Evolutionary conservation across 2,888 invertebrate genomes (phyloP).

Genomic region (Sphaerolaimus hirsutus): DNA sequence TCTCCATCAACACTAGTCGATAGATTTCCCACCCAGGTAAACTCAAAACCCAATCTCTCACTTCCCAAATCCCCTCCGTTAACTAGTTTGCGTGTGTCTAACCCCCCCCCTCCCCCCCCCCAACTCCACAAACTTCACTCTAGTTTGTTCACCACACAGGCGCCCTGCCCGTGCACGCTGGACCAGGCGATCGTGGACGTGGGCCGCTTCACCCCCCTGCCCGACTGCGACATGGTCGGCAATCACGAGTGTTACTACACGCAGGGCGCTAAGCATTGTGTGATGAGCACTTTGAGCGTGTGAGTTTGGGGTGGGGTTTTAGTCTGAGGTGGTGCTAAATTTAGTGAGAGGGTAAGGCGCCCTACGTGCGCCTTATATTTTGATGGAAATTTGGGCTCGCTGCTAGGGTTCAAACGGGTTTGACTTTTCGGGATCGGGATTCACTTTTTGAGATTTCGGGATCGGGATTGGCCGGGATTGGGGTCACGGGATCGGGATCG

Average conservation of each 20-base stretch:
- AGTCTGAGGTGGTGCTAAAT: slow-evolving; percentile 1
- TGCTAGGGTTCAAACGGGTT: neutral
- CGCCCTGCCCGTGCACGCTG: slow-evolving; percentile 57
- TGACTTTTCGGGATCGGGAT: neutral
- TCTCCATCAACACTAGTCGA: no score
- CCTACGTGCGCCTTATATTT: no score
- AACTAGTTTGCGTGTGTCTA: no score
- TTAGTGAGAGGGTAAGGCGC: no score
- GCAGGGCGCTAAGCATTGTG: slow-evolving; percentile 65
- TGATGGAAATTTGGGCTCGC: neutral
- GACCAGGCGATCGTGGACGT: slow-evolving; percentile 67
- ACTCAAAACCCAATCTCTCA: no score
- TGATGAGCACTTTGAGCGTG: slow-evolving; percentile 67
- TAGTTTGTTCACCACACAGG: no score
- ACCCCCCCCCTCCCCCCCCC: no score
- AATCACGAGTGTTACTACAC: slow-evolving; percentile 58
- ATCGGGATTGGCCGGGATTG: no score
- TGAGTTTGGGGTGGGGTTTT: slow-evolving; percentile 31
- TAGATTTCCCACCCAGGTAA: no score
- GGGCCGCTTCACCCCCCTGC: slow-evolving; percentile 68
- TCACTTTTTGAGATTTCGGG: neutral
- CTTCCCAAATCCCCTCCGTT: no score
- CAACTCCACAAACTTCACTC: no score
- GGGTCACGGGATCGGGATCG: no score
- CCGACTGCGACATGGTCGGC: slow-evolving; percentile 61